A percentile compares a stretch with the other conserved stretches of the same genome.
These are phyloP conservation scores for Acleris sparsana DNA, from an alignment of 2,888 invertebrate species.

Conservation along the genomic window DNA sequence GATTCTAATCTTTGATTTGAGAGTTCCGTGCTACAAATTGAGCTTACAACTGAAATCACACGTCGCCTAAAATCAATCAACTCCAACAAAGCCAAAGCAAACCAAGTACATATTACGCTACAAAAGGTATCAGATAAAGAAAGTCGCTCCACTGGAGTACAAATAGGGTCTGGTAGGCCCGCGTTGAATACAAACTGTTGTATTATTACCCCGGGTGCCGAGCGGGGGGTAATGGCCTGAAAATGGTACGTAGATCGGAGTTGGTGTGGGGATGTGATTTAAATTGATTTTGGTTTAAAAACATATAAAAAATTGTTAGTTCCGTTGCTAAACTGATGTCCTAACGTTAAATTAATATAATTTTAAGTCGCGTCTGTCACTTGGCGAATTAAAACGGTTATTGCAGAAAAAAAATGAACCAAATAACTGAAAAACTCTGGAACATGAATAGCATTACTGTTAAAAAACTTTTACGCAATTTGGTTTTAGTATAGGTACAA, in stretches of 20 bases:
- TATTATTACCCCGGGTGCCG: slow-evolving; percentile 44
- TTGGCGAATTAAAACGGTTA: no score
- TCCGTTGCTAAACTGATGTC: no score
- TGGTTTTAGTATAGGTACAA: no score
- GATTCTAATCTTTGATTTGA: no score
- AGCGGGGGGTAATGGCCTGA: slow-evolving; percentile 46
- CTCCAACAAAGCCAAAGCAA: slow-evolving; percentile 21
- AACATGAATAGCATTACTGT: no score
- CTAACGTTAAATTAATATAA: no score
- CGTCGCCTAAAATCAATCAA: slow-evolving; percentile 25
- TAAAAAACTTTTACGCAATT: no score
- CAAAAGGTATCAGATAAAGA: slow-evolving; percentile 48
- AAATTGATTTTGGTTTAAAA: background rate
- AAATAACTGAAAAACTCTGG: no score
- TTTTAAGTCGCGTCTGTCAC: no score
- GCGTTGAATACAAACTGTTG: slow-evolving; percentile 55
- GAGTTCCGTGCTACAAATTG: no score
- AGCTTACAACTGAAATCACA: background rate
- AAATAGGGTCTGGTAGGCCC: slow-evolving; percentile 50
- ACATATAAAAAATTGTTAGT: background rate
- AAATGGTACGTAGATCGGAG: slow-evolving; percentile 38
- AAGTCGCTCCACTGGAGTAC: slow-evolving; percentile 51
- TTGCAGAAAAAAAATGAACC: no score
- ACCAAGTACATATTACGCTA: slow-evolving; percentile 17
- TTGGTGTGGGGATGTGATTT: slow-evolving; percentile 6